Conservation (phyloP, 2,888 invertebrate species). For the Anthrax anthrax region DNA sequence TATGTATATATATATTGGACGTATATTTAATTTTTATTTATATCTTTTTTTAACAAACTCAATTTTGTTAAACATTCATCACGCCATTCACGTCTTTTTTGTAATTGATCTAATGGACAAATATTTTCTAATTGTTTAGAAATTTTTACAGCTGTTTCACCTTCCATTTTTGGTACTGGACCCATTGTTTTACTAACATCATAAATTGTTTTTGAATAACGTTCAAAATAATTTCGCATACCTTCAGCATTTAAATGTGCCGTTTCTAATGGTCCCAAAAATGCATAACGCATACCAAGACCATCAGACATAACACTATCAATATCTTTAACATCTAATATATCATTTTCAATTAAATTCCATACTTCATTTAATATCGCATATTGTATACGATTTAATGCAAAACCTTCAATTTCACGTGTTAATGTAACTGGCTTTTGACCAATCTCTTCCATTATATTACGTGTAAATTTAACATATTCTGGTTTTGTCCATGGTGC, state of each 20-base stretch:
- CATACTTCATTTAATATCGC: conserved; percentile 87
- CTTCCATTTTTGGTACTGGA: conserved; percentile 57
- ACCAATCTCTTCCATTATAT: conserved; percentile 72
- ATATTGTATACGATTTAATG: conserved; percentile 87
- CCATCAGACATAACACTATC: conserved; percentile 92
- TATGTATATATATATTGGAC: no score
- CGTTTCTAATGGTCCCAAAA: conserved; percentile 86
- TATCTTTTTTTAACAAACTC: conserved; percentile 62
- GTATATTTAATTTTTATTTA: no score
- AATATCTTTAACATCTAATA: conserved; percentile 75
- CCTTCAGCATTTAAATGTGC: conserved; percentile 91
- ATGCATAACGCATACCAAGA: conserved; percentile 88
- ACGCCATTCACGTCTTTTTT: conserved; percentile 64
- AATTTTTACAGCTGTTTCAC: conserved; percentile 48
- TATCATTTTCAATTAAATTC: conserved; percentile 69
- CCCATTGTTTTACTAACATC: conserved; percentile 59
- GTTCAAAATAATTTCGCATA: conserved; percentile 46
- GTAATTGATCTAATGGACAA: conserved; percentile 59
- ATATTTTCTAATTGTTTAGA: conserved; percentile 56
- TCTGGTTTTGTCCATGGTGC: conserved; percentile 82
- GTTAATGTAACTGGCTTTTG: conserved; percentile 79
- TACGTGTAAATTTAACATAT: conserved; percentile 56
- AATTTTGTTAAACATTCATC: conserved; percentile 70
- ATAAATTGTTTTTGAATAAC: conserved; percentile 45
- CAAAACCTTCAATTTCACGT: conserved; percentile 84